Base-by-base conservation (phyloP, 2,797 vertebrate genomes). In the Odontamblyopus lacepedii region DNA sequence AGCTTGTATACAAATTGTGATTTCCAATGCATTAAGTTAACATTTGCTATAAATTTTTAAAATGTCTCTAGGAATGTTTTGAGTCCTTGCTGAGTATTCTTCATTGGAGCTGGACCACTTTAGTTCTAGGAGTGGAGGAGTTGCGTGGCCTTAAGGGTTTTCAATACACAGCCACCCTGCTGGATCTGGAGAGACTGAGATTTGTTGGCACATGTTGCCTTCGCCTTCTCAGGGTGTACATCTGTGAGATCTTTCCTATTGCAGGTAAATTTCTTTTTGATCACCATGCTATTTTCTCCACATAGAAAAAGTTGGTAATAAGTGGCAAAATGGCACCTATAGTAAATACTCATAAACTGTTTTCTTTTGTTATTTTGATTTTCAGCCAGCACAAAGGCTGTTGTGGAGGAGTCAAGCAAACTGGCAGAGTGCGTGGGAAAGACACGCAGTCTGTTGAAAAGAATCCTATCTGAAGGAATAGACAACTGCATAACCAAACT, bases 81-180 rank as follows among this genome's bases (percentile, higher is more conserved):
- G 98, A 99, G 76, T 99, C 98, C 59, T 90, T 99, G 79, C 73
- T 99, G 85, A 99, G 97, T 82, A 94, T 99, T 82, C 95, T 99
- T 79, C 98, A 99, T 70, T 99, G 98, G 98, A 99, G 98, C 73
- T 99, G 98, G 98, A 98, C 97, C 77, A 99, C 98, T 0, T 85
- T 99, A 83, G 97, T 99, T 63, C 87, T 99, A 82, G 98, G 98
- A 75, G 98, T 98, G 70, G 98, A 99, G 92, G 98, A 99, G 81
- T 95, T 99, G 72, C 94, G 98, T 75, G 97, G 97, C 19, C 91
- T 99, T 63, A 99, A 99, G 86, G 98, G 98, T 53, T 99, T 99
- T 89, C 98, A 99, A 73, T 98, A 97, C 85, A 99, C 98, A 0
- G 98, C 98, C 79, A 99, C 98, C 5, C 94, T 99, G 77, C 88